Conservation (phyloP, 2,113 vertebrate species). For the Micronisus gabar region DNA sequence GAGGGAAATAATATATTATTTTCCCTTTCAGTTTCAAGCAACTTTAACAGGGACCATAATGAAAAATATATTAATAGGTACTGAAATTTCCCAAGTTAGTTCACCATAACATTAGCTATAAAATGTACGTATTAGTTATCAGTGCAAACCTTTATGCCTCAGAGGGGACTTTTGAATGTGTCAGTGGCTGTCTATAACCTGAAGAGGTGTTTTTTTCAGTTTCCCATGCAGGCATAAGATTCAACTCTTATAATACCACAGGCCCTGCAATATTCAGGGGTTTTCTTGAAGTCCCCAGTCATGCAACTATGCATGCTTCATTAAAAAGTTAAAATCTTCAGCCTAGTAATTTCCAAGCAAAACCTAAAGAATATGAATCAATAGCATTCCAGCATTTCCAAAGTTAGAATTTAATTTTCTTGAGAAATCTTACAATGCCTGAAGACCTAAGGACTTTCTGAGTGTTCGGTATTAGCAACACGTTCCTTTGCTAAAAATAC, state of each 20-base stretch:
- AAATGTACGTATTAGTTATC: background rate
- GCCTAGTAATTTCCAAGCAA: background rate
- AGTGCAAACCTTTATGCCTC: background rate
- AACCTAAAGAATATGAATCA: background rate
- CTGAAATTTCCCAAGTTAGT: background rate
- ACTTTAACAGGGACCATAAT: background rate
- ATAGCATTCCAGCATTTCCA: background rate
- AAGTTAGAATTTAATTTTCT: background rate
- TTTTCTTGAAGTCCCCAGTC: background rate
- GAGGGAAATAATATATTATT: background rate
- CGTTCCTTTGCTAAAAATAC: background rate
- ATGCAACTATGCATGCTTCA: rapidly evolving
- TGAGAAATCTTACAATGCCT: background rate
- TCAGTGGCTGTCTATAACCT: background rate
- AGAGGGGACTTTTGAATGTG: background rate
- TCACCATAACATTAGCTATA: background rate
- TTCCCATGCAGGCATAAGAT: background rate
- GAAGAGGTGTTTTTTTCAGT: background rate
- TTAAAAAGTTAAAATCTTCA: background rate
- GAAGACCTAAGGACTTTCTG: background rate
- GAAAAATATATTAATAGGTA: background rate
- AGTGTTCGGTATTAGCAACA: background rate
- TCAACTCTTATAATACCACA: background rate
- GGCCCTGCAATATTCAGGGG: background rate
- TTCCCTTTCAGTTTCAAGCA: background rate